Evolutionary conservation across 1,140 invertebrate species (phyloP).

Genomic region (Globodera ellingtonae): DNA sequence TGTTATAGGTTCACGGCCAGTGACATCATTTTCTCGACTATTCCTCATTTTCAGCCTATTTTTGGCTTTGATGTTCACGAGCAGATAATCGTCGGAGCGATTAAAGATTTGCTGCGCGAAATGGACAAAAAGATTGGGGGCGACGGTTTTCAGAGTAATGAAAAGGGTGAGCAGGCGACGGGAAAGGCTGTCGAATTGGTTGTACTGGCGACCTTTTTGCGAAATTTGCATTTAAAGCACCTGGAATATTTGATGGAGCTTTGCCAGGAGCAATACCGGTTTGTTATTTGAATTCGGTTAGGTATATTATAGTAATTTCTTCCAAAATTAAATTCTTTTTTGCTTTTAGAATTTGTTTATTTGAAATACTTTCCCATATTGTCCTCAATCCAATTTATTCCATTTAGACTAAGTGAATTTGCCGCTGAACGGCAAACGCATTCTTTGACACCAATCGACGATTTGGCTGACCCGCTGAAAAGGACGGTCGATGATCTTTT

Average conservation of each 20-base stretch:
- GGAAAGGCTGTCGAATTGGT: slow-evolving; percentile 23
- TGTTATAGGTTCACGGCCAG: slow-evolving; percentile 41
- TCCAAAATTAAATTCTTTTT: no score
- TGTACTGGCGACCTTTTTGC: slow-evolving; percentile 31
- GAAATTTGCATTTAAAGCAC: slow-evolving; percentile 41
- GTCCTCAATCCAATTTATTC: background rate
- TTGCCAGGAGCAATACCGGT: slow-evolving; percentile 51
- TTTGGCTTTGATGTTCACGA: slow-evolving; percentile 51
- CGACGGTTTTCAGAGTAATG: slow-evolving; percentile 19
- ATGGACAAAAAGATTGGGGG: slow-evolving; percentile 23
- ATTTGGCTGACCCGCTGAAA: slow-evolving; percentile 19
- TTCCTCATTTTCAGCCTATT: slow-evolving; percentile 29
- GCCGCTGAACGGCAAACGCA: background rate
- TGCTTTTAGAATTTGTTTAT: slow-evolving; percentile 1
- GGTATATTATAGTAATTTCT: no score
- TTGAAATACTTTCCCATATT: background rate
- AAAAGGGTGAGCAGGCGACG: background rate
- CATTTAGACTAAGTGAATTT: slow-evolving; percentile 23
- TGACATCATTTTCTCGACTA: slow-evolving; percentile 43
- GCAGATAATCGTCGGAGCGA: slow-evolving; percentile 38
- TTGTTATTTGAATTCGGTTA: background rate
- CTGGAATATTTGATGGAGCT: slow-evolving; percentile 48
- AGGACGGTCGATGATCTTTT: slow-evolving; percentile 12
- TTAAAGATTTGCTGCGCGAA: slow-evolving; percentile 37
- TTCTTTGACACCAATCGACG: slow-evolving; percentile 5